A percentile compares a stretch with the other conserved stretches of the same genome.
Evolutionary conservation across 2,797 vertebrate genomes (phyloP).

Genomic region (Megaceryle alcyon): DNA sequence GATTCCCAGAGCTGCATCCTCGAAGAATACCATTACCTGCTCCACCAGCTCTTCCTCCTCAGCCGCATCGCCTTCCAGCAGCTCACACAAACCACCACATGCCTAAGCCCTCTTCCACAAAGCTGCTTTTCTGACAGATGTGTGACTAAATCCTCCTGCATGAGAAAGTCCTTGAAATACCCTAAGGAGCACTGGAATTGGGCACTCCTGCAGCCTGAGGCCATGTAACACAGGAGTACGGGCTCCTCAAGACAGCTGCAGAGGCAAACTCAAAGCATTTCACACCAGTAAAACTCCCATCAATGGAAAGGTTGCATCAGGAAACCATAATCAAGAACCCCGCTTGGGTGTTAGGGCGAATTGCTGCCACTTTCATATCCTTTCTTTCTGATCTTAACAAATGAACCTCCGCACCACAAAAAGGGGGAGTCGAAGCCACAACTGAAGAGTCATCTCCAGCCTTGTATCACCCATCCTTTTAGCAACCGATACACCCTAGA

Average conservation of each 20-base stretch:
- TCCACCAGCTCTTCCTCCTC: neutral
- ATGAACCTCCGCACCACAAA: neutral
- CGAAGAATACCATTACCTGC: neutral
- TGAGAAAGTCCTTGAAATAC: neutral
- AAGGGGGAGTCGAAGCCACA: constrained; percentile 22
- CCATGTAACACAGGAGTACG: neutral
- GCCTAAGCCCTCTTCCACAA: neutral
- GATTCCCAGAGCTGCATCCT: neutral
- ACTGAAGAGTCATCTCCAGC: neutral
- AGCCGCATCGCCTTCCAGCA: neutral
- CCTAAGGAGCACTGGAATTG: neutral
- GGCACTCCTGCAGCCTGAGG: neutral
- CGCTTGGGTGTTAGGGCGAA: neutral
- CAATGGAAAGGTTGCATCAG: neutral
- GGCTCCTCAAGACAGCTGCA: neutral
- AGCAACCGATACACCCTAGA: neutral
- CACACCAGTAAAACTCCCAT: neutral
- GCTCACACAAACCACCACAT: neutral
- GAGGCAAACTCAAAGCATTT: neutral
- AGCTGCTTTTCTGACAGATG: neutral
- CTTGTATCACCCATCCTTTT: neutral
- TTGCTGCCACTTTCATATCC: neutral
- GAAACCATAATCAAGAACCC: neutral
- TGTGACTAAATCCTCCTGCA: neutral
- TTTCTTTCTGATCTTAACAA: neutral